Percentiles rank a stretch among this genome's conserved stretches.
Conservation (phyloP, 2,888 invertebrate species). For the Athetis lepigone region DNA sequence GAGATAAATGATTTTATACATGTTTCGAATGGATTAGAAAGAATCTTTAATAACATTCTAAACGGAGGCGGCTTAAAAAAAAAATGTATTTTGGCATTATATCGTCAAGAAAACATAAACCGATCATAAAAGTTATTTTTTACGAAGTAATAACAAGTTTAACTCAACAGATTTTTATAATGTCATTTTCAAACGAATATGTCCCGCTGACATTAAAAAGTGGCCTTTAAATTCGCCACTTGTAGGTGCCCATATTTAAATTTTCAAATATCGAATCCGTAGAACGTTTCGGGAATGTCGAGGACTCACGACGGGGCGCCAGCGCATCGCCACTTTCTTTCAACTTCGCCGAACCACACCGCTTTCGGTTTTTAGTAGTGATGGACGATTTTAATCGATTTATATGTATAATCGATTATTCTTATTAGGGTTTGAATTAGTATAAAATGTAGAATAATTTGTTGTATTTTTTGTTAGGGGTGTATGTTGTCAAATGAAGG, state of each 20-base stretch:
- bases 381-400: conserved; percentile 68
- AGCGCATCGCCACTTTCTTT: conserved; percentile 82
- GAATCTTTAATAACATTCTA: too few relatives aligned
- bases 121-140: conserved; percentile 5
- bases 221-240: conserved; percentile 67
- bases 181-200: conserved; percentile 58
- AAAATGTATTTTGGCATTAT: conserved; percentile 3
- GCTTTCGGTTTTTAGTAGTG: conserved; percentile 62
- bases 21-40: neutral
- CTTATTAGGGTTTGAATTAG: conserved; percentile 58
- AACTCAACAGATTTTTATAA: conserved; percentile 45
- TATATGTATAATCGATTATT: conserved; percentile 64
- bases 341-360: conserved; percentile 78
- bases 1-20: neutral
- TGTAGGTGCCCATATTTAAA: conserved; percentile 68
- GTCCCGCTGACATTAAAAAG: conserved; percentile 66
- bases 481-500: conserved; percentile 30
- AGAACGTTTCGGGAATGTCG: conserved; percentile 76
- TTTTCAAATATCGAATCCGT: conserved; percentile 71
- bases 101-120: conserved; percentile 12
- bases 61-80: too few relatives aligned
- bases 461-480: conserved; percentile 42
- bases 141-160: conserved; percentile 18
- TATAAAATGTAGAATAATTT: conserved; percentile 51
- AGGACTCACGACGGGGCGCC: conserved; percentile 82